A percentile compares a stretch with the other conserved stretches of the same genome.
phyloP scores from a whole-genome alignment of 2,888 invertebrate species.

The Brenthis hecate region DNA sequence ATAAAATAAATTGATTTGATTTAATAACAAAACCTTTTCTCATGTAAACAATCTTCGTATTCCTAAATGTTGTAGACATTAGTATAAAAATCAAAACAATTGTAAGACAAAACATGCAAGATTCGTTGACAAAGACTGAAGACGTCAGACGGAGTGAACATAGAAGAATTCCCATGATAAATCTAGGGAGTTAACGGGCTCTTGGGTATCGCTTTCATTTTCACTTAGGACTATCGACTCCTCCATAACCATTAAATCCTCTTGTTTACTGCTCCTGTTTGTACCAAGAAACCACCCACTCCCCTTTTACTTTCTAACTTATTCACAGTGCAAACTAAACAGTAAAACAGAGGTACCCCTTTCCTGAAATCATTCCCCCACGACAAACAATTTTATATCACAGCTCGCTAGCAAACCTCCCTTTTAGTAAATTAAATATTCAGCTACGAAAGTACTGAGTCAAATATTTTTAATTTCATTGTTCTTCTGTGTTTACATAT shows the following conservation, averaged over 20 bases:
- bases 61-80: background rate
- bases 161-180: slow-evolving; percentile 61
- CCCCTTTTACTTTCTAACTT: slow-evolving; percentile 56
- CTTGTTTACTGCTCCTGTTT: slow-evolving; percentile 65
- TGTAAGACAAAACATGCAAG: slow-evolving; percentile 6
- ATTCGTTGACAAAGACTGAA: slow-evolving; percentile 18
- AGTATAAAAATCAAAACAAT: slow-evolving; percentile 4
- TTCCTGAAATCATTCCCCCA: slow-evolving; percentile 49
- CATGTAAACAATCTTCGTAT: too few relatives aligned
- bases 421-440: slow-evolving; percentile 57
- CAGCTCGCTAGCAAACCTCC: slow-evolving; percentile 40
- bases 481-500: slow-evolving; percentile 22
- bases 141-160: slow-evolving; percentile 40
- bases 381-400: slow-evolving; percentile 55
- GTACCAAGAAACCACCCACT: slow-evolving; percentile 40
- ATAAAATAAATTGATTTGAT: too few relatives aligned
- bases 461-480: slow-evolving; percentile 49
- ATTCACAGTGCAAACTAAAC: slow-evolving; percentile 65
- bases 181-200: slow-evolving; percentile 61
- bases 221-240: slow-evolving; percentile 70
- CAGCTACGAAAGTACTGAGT: slow-evolving; percentile 50
- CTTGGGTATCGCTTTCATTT: slow-evolving; percentile 72
- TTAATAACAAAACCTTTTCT: too few relatives aligned
- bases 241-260: slow-evolving; percentile 70
- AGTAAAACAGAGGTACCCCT: slow-evolving; percentile 56